These are phyloP conservation scores for Chymomyza caudatula DNA, from an alignment of 2,888 invertebrate genomes.

Conservation along the genomic window DNA sequence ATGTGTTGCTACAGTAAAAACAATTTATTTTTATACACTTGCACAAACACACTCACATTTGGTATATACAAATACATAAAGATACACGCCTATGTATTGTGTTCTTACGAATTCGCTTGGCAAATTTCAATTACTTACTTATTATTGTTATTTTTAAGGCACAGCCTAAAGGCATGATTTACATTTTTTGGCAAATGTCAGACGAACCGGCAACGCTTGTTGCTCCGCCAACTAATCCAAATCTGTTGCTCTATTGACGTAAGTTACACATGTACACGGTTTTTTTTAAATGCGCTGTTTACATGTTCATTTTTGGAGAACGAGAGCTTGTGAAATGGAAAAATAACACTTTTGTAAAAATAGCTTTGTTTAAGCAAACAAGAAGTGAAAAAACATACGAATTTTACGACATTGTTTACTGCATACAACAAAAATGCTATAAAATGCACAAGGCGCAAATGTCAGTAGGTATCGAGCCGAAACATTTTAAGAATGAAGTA, in stretches of 20 bases:
- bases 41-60: slow-evolving; percentile 8
- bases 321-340: too few relatives aligned
- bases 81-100: slow-evolving; percentile 10
- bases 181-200: background rate
- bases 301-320: background rate
- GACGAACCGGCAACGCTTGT: background rate
- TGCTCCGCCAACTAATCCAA: background rate
- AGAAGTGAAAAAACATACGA: too few relatives aligned
- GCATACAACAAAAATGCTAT: too few relatives aligned
- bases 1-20: slow-evolving; percentile 51
- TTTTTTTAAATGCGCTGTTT: background rate
- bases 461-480: too few relatives aligned
- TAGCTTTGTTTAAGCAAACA: too few relatives aligned
- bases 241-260: background rate
- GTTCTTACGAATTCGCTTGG: slow-evolving; percentile 51
- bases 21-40: slow-evolving; percentile 54
- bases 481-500: too few relatives aligned
- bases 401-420: too few relatives aligned
- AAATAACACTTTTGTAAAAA: too few relatives aligned
- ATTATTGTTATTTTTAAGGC: slow-evolving; percentile 23
- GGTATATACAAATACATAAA: slow-evolving; percentile 3
- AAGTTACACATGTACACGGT: too few relatives aligned
- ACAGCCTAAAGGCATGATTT: background rate
- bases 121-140: slow-evolving; percentile 42
- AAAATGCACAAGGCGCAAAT: too few relatives aligned